Conservation (phyloP, 2,888 invertebrate species). For the Thereva nobilitata region DNA sequence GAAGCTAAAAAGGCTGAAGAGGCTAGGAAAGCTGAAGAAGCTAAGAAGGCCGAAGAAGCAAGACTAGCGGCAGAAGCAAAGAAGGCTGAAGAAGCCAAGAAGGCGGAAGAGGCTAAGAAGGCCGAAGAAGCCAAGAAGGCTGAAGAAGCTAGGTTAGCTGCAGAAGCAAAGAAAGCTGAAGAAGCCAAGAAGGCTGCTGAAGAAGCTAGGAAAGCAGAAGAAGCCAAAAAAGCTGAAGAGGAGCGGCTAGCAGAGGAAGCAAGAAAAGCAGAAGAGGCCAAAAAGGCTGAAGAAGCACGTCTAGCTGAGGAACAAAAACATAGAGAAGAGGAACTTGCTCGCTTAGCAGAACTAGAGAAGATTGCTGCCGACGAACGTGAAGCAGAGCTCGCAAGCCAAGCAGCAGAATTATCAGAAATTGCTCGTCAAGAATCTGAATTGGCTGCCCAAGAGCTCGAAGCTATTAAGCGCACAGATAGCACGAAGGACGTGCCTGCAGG, state of each 20-base stretch:
- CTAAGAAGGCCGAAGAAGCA: conserved; percentile 59
- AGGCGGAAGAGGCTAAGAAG: conserved; percentile 54
- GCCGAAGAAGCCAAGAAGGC: conserved; percentile 58
- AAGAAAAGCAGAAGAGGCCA: conserved; percentile 56
- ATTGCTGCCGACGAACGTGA: conserved; percentile 53
- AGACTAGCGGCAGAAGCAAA: conserved; percentile 34
- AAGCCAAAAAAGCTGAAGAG: conserved; percentile 56
- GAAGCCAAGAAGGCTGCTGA: conserved; percentile 49
- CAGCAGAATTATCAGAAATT: conserved; percentile 70
- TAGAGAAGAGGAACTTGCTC: conserved; percentile 62
- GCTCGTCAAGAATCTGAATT: conserved; percentile 67
- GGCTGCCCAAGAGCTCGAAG: conserved; percentile 64
- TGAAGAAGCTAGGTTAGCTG: conserved; percentile 56
- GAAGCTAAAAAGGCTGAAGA: conserved; percentile 57
- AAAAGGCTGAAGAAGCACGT: conserved; percentile 57
- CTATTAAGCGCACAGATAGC: conserved; percentile 49
- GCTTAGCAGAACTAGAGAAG: conserved; percentile 61
- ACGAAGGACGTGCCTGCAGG: conserved; percentile 44
- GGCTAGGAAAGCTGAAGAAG: conserved; percentile 57
- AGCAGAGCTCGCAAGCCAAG: conserved; percentile 71
- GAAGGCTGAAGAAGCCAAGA: conserved; percentile 48
- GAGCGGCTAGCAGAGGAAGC: conserved; percentile 54
- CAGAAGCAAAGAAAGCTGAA: conserved; percentile 46
- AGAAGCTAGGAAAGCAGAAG: conserved; percentile 53
- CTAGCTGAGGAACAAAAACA: conserved; percentile 56